These are phyloP conservation scores for Arion vulgaris DNA, from an alignment of 1,140 invertebrate species.

Conservation along the genomic window DNA sequence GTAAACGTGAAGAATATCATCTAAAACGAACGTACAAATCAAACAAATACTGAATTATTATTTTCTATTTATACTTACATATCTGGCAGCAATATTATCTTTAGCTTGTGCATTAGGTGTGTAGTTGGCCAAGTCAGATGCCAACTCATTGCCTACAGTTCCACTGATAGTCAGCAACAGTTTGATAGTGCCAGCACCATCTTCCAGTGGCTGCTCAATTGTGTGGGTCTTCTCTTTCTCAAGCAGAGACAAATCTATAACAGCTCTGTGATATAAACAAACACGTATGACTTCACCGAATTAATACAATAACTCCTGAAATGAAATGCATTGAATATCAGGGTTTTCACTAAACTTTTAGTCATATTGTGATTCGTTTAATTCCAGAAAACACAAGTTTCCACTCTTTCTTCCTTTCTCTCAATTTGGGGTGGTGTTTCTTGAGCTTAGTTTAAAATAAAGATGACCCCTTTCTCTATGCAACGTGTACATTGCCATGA, in stretches of 20 bases:
- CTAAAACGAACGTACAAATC: neutral
- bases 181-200: conserved; percentile 86
- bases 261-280: conserved; percentile 77
- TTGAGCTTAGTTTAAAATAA: no score
- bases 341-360: no score
- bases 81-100: conserved; percentile 77
- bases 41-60: neutral
- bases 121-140: conserved; percentile 87
- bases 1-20: neutral
- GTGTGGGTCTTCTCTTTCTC: conserved; percentile 93
- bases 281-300: no score
- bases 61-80: conserved; percentile 78
- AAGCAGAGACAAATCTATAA: conserved; percentile 87
- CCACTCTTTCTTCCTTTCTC: no score
- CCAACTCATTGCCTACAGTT: conserved; percentile 91
- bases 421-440: no score
- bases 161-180: conserved; percentile 93
- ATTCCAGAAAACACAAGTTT: no score
- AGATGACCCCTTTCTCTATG: no score
- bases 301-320: no score
- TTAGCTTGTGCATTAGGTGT: conserved; percentile 83
- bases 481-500: no score
- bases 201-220: conserved; percentile 90
- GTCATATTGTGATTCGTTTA: no score
- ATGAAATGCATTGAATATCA: no score